phyloP scores from a whole-genome alignment of 2,888 invertebrate species.

The Tupiocoris notatus region DNA sequence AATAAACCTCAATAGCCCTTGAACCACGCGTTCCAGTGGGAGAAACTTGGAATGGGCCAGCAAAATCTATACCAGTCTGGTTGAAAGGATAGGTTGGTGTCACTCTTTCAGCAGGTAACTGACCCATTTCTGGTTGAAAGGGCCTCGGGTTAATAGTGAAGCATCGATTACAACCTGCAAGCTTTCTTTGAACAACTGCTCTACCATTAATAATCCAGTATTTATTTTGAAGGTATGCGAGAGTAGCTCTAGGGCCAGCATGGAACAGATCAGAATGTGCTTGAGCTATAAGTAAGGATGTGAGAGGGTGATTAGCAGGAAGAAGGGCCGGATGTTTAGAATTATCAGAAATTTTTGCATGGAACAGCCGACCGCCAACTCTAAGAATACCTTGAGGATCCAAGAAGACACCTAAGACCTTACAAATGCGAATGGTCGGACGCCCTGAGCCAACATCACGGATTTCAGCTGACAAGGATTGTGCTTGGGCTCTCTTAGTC shows the following conservation, averaged over 20 bases:
- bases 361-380: conserved; percentile 12
- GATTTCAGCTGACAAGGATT: not conserved
- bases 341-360: not conserved
- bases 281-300: not conserved
- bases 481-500: not conserved
- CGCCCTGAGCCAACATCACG: not conserved
- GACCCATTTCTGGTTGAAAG: too few relatives aligned
- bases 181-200: not conserved
- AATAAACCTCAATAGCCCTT: not conserved
- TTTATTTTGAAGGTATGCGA: not conserved
- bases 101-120: conserved; percentile 5
- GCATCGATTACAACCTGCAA: not conserved
- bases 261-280: conserved; percentile 1
- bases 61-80: conserved; percentile 11
- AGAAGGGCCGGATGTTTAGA: conserved; percentile 5
- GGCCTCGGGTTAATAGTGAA: conserved; percentile 6
- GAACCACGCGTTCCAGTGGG: not conserved
- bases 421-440: not conserved
- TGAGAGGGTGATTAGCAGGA: not conserved
- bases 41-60: conserved; percentile 8
- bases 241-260: not conserved
- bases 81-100: conserved; percentile 1
- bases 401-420: conserved; percentile 7
- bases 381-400: conserved; percentile 5
- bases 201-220: conserved; percentile 26